Evolutionary conservation across 2,797 vertebrate genomes (phyloP).

Genomic region (Zalophus californianus): DNA sequence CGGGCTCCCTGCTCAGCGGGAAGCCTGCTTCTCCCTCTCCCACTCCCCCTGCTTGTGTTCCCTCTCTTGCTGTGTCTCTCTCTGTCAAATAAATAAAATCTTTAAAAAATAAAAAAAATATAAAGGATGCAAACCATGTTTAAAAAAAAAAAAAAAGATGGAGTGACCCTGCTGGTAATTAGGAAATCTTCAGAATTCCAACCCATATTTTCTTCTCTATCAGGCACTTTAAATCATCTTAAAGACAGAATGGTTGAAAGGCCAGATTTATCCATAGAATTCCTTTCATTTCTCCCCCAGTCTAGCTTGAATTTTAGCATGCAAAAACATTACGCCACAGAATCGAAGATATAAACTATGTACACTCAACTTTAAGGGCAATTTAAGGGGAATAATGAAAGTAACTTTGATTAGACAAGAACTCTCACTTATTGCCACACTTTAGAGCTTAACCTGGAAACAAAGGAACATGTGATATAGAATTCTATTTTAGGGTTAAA

Average conservation of each 20-base stretch:
- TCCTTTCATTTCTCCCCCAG: not conserved
- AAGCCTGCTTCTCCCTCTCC: too few species aligned
- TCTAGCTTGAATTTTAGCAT: not conserved
- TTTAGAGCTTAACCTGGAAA: not conserved
- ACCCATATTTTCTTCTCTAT: not conserved
- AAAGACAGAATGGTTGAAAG: not conserved
- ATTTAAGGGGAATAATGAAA: not conserved
- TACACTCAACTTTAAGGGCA: not conserved
- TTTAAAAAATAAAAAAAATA: too few species aligned
- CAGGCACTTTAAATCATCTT: not conserved
- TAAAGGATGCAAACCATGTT: too few species aligned
- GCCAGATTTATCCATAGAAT: not conserved
- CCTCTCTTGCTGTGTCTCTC: too few species aligned
- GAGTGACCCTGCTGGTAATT: not conserved
- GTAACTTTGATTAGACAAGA: not conserved
- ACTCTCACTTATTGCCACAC: not conserved
- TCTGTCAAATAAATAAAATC: too few species aligned
- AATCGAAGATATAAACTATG: not conserved
- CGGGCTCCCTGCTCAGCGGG: too few species aligned
- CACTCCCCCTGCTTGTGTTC: too few species aligned
- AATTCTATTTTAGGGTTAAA: conserved; percentile 4
- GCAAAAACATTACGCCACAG: not conserved
- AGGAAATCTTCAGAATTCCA: not conserved
- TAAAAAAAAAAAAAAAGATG: not conserved
- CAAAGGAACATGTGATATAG: not conserved